These are phyloP conservation scores for Sycophaga agraensis DNA, from an alignment of 1,140 invertebrate species.

Conservation along the genomic window DNA sequence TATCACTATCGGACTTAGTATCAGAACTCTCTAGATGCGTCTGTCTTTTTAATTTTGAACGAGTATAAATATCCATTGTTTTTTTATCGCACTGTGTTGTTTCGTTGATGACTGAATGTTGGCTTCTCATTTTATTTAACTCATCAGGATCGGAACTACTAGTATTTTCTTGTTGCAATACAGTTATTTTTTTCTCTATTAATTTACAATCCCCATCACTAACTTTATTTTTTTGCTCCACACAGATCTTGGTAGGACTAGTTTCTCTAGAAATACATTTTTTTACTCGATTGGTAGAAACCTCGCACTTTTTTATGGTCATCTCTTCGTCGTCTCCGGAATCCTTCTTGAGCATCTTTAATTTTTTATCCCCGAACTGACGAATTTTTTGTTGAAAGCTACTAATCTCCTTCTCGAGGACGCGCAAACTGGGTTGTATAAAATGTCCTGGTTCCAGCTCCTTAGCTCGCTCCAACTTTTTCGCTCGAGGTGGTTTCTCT, in stretches of 20 bases:
- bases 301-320: conserved; percentile 23
- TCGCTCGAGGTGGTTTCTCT: conserved; percentile 24
- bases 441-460: conserved; percentile 25
- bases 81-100: conserved; percentile 22
- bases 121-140: conserved; percentile 33
- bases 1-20: conserved; percentile 4
- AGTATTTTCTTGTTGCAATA: conserved; percentile 42
- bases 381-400: conserved; percentile 44
- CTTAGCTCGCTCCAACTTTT: conserved; percentile 26
- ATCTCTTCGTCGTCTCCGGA: conserved; percentile 22
- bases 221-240: conserved; percentile 27
- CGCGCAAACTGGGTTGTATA: conserved; percentile 49
- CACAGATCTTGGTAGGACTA: conserved; percentile 18
- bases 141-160: conserved; percentile 49
- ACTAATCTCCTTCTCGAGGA: conserved; percentile 49
- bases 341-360: conserved; percentile 32
- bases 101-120: conserved; percentile 35
- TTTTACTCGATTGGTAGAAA: conserved; percentile 9
- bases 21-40: conserved; percentile 28
- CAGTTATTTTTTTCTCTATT: conserved; percentile 14
- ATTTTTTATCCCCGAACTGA: conserved; percentile 43
- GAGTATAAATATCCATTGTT: background rate
- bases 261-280: conserved; percentile 10
- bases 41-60: conserved; percentile 34
- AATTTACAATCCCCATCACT: conserved; percentile 32